Evolutionary conservation across 2,113 vertebrate species (phyloP).

Genomic region (Nestor notabilis): DNA sequence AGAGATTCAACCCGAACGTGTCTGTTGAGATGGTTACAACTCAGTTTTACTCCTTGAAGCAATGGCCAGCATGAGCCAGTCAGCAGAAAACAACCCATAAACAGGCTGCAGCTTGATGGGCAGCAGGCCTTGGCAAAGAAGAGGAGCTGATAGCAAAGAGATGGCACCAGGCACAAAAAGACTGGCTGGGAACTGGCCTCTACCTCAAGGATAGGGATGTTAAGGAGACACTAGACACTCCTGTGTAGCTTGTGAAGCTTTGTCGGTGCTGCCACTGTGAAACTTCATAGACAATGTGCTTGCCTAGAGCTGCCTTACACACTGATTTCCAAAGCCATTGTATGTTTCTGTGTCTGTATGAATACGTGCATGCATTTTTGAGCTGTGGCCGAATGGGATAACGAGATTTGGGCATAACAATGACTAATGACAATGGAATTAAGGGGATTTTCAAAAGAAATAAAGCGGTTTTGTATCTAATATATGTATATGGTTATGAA

Average conservation of each 20-base stretch:
- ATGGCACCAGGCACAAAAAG: neutral
- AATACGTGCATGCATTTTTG: neutral
- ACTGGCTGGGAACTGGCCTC: neutral
- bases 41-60: neutral
- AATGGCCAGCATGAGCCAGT: neutral
- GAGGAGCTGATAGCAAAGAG: neutral
- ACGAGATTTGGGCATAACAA: slow-evolving; percentile 7
- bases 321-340: neutral
- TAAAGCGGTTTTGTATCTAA: neutral
- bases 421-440: slow-evolving; percentile 19
- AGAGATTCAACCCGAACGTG: neutral
- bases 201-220: neutral
- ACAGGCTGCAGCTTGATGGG: neutral
- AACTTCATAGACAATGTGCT: neutral
- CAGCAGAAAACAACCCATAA: neutral
- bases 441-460: neutral
- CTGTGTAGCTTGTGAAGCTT: neutral
- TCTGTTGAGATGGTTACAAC: neutral
- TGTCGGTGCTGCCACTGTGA: neutral
- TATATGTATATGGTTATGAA: neutral
- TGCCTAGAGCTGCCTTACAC: neutral
- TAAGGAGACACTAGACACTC: neutral
- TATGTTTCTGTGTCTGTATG: neutral
- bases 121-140: neutral
- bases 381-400: neutral